Conservation (phyloP, 2,113 vertebrate genomes). For the Aegithalos caudatus region DNA sequence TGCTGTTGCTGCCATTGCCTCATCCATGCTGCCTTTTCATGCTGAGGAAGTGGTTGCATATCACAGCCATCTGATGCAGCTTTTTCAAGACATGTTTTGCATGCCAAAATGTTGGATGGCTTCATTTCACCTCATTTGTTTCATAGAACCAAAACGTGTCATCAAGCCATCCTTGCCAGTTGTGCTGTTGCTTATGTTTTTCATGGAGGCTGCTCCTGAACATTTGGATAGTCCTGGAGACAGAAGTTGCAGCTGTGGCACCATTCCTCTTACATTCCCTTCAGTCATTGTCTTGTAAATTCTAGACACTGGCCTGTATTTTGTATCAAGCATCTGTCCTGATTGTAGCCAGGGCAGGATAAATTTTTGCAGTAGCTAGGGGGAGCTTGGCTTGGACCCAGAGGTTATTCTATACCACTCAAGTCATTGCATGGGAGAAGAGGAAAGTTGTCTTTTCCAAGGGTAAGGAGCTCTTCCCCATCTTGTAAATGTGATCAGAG, state of each 20-base stretch:
- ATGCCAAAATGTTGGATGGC: neutral
- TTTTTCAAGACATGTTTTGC: neutral
- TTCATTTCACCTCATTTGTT: neutral
- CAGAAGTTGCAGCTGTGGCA: neutral
- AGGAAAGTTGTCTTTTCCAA: neutral
- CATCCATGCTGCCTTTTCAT: neutral
- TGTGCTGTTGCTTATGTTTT: neutral
- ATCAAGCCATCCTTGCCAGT: too few relatives aligned
- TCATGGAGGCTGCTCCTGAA: neutral
- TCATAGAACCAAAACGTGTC: neutral
- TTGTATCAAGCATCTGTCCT: neutral
- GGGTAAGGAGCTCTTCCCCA: fast-evolving
- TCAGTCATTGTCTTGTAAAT: neutral
- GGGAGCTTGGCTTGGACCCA: neutral
- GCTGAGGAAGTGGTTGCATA: neutral
- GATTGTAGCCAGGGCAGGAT: neutral
- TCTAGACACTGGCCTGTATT: neutral
- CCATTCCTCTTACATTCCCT: neutral
- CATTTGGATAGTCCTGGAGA: neutral
- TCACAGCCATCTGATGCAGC: neutral
- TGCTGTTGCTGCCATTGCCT: fast-evolving
- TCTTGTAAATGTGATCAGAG: fast-evolving
- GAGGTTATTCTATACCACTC: neutral
- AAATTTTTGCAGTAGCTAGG: neutral
- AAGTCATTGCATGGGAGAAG: neutral